Evolutionary conservation across 2,113 vertebrate genomes (phyloP), one percentile per base, ranked within the genome.

Genomic region (Corythaixoides concolor): DNA sequence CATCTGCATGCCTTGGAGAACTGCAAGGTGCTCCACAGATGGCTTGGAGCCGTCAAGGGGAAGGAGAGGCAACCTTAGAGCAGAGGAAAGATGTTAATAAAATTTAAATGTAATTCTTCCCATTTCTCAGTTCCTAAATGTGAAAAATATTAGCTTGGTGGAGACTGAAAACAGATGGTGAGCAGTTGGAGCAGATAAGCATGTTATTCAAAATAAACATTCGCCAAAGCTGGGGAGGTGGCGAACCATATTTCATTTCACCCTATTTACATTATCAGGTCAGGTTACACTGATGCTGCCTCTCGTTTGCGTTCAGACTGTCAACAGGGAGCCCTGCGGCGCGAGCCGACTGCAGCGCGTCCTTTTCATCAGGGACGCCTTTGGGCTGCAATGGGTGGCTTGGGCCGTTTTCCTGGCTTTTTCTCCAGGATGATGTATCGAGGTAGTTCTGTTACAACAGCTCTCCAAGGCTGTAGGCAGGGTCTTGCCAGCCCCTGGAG

Each of bases 151-250:
- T 97, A 98, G 95, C 97, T 97, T 97, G 89, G 84, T 98, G 94
- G 95, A 98, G 97, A 97, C 95, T 97, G 94, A 95, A 98, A 98
- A 98, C 98, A 98, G 98, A 98, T 98, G 98, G 98, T 96, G 94
- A 96, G 95, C 97, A 97, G 73, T 98, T 98, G 97, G 96, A 98
- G 86, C 96, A 97, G 96, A 96, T 97, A 98, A 97, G 97, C 97
- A 35, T 96, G 96, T 98, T 98, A 97, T 98, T 98, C 93, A 97
- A 98, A 98, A 98, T 98, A 98, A 98, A 98, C 98, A 98, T 98
- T 98, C 97, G 84, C 97, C 96, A 74, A 95, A 97, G 95, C 97
- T 98, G 96, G 97, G 97, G 96, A 96, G 96, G 94, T 97, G 97
- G 93, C 77, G 78, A 97, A 96, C 96, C 97, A 93, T 97, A 97